These are phyloP conservation scores for Drymodes brunneopygia DNA, from an alignment of 2,113 vertebrate genomes.

Conservation along the genomic window DNA sequence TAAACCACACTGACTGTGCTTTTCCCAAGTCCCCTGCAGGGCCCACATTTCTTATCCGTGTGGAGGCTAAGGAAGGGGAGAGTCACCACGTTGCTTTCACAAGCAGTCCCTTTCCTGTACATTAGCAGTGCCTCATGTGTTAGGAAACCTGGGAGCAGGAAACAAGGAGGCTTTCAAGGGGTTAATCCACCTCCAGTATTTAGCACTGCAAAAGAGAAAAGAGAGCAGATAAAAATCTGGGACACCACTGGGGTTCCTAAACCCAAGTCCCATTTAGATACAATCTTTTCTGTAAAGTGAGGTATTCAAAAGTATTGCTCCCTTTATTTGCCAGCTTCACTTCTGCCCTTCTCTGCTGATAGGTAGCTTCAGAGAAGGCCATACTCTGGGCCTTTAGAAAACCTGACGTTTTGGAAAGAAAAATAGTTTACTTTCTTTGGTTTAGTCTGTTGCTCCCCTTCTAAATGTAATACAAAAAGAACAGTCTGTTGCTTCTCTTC, in stretches of 20 bases:
- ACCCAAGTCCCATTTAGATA: neutral
- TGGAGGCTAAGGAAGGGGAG: neutral
- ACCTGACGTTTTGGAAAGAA: neutral
- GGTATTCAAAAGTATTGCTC: neutral
- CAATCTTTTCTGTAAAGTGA: neutral
- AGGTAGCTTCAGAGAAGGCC: neutral
- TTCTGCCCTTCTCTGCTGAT: neutral
- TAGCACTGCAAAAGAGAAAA: neutral
- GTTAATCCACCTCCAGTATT: neutral
- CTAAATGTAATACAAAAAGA: neutral
- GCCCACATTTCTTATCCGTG: neutral
- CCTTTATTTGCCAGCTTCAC: neutral
- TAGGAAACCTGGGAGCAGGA: neutral
- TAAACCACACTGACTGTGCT: neutral
- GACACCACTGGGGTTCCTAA: neutral
- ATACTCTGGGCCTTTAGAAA: neutral
- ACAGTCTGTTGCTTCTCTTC: neutral
- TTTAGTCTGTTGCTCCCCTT: neutral
- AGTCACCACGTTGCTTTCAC: neutral
- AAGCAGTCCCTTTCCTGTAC: neutral
- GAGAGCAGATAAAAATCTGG: neutral
- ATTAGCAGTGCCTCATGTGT: accelerated
- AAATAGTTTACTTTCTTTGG: neutral
- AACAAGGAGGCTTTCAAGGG: neutral
- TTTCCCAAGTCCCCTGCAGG: neutral